Conservation (phyloP, 1,140 invertebrate species). For the Mylabris phalerata region DNA sequence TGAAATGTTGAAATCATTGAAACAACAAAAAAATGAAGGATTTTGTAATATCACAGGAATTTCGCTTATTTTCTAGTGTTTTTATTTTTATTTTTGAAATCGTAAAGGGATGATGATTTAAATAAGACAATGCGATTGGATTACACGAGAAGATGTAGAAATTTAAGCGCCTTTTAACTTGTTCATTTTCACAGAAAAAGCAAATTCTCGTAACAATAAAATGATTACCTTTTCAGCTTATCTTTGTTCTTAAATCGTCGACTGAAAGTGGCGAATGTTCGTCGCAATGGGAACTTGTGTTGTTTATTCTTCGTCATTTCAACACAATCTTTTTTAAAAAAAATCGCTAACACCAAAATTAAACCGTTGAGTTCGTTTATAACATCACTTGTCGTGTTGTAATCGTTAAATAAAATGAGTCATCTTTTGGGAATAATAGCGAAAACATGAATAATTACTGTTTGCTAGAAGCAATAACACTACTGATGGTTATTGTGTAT, state of each 20-base stretch:
- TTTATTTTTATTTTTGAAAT: too few species aligned
- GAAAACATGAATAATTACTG: constrained; percentile 8
- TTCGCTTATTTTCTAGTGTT: too few species aligned
- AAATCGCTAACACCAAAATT: not conserved
- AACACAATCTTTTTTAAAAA: not conserved
- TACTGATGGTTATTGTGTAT: too few species aligned
- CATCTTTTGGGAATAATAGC: not conserved
- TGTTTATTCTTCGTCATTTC: constrained; percentile 52
- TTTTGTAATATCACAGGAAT: too few species aligned
- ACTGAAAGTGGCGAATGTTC: constrained; percentile 49
- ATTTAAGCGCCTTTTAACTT: too few species aligned
- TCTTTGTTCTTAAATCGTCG: constrained; percentile 50
- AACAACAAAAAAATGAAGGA: too few species aligned
- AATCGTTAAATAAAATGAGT: constrained; percentile 8
- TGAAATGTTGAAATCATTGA: too few species aligned
- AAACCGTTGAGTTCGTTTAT: not conserved
- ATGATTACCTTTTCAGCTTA: constrained; percentile 50
- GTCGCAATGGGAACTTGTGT: constrained; percentile 45
- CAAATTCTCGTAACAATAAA: not conserved
- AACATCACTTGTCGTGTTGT: not conserved
- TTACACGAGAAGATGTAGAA: too few species aligned
- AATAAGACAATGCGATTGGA: too few species aligned
- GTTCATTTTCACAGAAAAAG: too few species aligned
- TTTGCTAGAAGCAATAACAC: too few species aligned
- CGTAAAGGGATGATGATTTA: too few species aligned